Evolutionary conservation across 2,113 vertebrate genomes (phyloP).

Genomic region (Apaloderma vittatum): DNA sequence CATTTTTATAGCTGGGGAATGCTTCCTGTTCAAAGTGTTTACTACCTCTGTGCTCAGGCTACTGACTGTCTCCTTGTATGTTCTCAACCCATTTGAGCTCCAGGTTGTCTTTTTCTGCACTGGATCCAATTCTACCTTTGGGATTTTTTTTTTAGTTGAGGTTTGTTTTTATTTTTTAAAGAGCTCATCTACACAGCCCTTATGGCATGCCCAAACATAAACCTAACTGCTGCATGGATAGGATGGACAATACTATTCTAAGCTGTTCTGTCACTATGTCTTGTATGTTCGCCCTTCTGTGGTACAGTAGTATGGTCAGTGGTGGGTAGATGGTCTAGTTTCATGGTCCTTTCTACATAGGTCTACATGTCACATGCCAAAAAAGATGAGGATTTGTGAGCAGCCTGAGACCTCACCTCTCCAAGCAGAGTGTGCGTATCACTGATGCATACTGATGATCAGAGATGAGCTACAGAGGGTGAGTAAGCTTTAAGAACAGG

Average conservation of each 20-base stretch:
- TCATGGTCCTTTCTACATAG: not conserved
- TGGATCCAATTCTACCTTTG: not conserved
- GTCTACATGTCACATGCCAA: not conserved
- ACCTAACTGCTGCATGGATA: not conserved
- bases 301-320: not conserved
- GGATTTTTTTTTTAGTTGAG: not conserved
- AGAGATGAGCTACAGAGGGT: not conserved
- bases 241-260: not conserved
- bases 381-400: not conserved
- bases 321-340: not conserved
- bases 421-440: accelerated
- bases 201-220: not conserved
- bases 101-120: not conserved
- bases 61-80: not conserved
- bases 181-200: not conserved
- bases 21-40: not conserved
- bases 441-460: not conserved
- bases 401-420: not conserved
- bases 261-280: accelerated
- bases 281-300: not conserved
- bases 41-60: not conserved
- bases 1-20: not conserved
- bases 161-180: not conserved
- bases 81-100: not conserved
- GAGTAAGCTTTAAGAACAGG: not conserved